Conservation (phyloP, 2,797 vertebrate species). For the Scomberomorus guttatus region DNA sequence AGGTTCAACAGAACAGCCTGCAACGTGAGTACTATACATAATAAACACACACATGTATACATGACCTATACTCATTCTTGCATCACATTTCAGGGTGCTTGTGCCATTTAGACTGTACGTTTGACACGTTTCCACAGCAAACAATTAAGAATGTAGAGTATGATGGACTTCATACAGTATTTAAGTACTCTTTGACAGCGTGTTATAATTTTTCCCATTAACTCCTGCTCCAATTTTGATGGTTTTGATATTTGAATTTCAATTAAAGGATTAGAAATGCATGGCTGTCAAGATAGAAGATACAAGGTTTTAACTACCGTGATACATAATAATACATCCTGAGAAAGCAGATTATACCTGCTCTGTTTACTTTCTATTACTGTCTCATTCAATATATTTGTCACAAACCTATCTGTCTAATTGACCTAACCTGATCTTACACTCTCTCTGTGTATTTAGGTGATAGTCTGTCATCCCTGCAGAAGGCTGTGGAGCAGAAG, state of each 20-base stretch:
- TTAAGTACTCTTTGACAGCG: too few species aligned
- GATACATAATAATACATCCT: neutral
- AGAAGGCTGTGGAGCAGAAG: conserved; percentile 94
- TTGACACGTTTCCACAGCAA: too few species aligned
- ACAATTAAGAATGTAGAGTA: neutral
- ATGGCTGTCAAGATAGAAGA: neutral
- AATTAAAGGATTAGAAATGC: neutral
- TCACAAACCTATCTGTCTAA: neutral
- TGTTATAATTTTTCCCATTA: too few species aligned
- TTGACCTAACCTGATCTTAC: neutral
- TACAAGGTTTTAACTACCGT: too few species aligned
- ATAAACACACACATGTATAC: neutral
- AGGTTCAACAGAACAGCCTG: conserved; percentile 96
- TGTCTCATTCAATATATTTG: neutral
- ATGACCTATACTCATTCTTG: neutral
- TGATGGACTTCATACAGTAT: too few species aligned
- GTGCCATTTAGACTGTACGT: neutral
- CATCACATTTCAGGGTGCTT: neutral
- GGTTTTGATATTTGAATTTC: neutral
- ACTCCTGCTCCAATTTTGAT: neutral
- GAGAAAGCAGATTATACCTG: neutral
- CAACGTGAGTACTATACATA: conserved; percentile 89
- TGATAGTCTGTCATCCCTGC: conserved; percentile 94
- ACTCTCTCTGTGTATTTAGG: conserved; percentile 78
- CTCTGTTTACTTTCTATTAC: too few species aligned